Evolutionary conservation across 2,113 vertebrate species (phyloP).

Genomic region (Neotragus moschatus): DNA sequence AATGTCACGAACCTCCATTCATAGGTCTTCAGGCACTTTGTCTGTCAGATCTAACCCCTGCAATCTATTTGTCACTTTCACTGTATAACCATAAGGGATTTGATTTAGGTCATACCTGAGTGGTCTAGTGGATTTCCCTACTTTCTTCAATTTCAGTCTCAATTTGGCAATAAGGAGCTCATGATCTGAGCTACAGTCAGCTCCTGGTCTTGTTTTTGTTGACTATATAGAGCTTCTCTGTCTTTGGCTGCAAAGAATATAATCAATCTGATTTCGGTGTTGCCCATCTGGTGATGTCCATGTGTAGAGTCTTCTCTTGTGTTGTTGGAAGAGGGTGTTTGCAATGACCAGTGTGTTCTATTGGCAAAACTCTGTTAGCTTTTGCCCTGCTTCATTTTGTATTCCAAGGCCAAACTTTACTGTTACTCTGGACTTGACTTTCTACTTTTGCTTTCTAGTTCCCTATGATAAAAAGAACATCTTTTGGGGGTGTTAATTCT

Average conservation of each 20-base stretch:
- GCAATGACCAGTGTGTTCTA: fast-evolving
- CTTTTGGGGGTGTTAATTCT: not conserved
- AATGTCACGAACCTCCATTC: not conserved
- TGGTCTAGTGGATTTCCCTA: not conserved
- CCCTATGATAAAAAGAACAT: not conserved
- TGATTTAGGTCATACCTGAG: not conserved
- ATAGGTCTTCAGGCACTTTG: not conserved
- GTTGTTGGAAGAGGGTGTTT: not conserved
- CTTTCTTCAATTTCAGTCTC: not conserved
- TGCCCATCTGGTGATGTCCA: not conserved
- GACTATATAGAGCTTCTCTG: not conserved
- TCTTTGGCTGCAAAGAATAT: not conserved
- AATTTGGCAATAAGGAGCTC: not conserved
- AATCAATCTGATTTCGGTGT: not conserved
- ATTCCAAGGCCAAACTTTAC: not conserved
- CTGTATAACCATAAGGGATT: not conserved
- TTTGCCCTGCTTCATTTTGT: not conserved
- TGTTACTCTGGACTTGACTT: not conserved
- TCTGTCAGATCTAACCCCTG: not conserved
- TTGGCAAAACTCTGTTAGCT: not conserved
- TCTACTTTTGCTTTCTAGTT: not conserved
- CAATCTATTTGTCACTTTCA: not conserved
- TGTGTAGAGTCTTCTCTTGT: not conserved
- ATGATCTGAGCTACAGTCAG: not conserved
- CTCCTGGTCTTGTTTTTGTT: not conserved